Percentiles rank a stretch among this genome's conserved stretches.
phyloP scores from a whole-genome alignment of 2,888 invertebrate genomes.

The Drosophila incognita region DNA sequence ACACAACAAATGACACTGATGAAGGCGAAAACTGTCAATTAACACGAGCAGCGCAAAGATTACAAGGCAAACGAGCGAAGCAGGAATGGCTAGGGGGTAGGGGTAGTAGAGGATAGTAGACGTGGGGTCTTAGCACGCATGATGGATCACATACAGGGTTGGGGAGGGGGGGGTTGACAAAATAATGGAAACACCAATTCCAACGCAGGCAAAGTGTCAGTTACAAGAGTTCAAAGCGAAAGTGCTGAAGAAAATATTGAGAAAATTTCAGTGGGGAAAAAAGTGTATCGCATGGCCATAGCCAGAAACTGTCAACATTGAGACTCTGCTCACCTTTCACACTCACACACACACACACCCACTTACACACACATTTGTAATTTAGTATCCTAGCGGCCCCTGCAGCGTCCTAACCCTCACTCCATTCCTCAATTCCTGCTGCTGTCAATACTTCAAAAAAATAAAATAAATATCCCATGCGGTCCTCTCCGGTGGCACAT shows the following conservation, averaged over 20 bases:
- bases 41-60: slow-evolving; percentile 38
- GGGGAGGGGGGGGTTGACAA: background rate
- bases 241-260: background rate
- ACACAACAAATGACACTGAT: slow-evolving; percentile 22
- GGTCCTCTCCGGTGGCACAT: slow-evolving; percentile 73
- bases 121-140: slow-evolving; percentile 44
- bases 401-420: slow-evolving; percentile 31
- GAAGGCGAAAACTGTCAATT: slow-evolving; percentile 72
- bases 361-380: background rate
- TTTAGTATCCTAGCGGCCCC: slow-evolving; percentile 43
- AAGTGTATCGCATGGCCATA: slow-evolving; percentile 49
- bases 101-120: background rate
- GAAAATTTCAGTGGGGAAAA: slow-evolving; percentile 29
- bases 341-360: slow-evolving; percentile 6
- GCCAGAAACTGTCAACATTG: slow-evolving; percentile 55
- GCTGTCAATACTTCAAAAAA: slow-evolving; percentile 73
- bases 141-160: slow-evolving; percentile 59
- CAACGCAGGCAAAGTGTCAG: slow-evolving; percentile 41
- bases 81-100: background rate
- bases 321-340: slow-evolving; percentile 51
- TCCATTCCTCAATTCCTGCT: background rate
- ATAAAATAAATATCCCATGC: slow-evolving; percentile 5
- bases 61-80: slow-evolving; percentile 49
- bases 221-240: slow-evolving; percentile 60
- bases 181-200: slow-evolving; percentile 33